Base-by-base conservation (phyloP, 2,797 vertebrate genomes). In the Holocentrus rufus region DNA sequence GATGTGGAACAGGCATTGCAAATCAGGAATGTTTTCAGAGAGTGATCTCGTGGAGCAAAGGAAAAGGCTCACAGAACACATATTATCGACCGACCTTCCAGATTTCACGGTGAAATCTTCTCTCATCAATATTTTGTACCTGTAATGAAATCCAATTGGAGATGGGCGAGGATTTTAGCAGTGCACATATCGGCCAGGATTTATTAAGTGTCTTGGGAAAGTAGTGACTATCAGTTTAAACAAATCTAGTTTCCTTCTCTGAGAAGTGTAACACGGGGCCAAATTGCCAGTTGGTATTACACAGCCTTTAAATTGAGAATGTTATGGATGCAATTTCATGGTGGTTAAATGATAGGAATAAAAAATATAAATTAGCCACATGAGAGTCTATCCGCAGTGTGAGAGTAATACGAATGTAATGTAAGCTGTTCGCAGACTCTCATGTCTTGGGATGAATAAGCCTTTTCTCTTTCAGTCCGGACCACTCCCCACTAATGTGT, bases 1-100 rank as follows among this genome's bases (percentile, higher is more conserved):
- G 8, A 54, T 54, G 62, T 54, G 64, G 62, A 31, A 46, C 31
- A 69, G 74, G 59, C 11, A 5, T 22, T n/a, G 67, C 85, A 50
- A 84, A 79, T 86, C 66, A 80, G 65, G 72, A 52, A 70, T 79
- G 78, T 84, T 80, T 81, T 69, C 67, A 67, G 58, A 75, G 18
- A 71, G 20, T 39, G 13, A 14, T 68, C n/a, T 68, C 72, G 34
- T 74, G 18, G 23, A 72, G 53, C 7, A 58, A 74, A 59, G 5
- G 70, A 60, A 72, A 61, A 34, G 18, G 8, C 9, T 52, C 14
- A 25, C 9, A 13, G 13, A 13, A 9, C 18, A 62, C 23, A 52
- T 50, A n/a, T 61, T 50, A 68, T n/a, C 62, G 14, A 68, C 23
- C 42, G 7, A 10, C 47, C 47, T 20, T 50, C 47, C 31, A 55